phyloP scores from a whole-genome alignment of 2,888 invertebrate species.

The Alloplasta piceator region DNA sequence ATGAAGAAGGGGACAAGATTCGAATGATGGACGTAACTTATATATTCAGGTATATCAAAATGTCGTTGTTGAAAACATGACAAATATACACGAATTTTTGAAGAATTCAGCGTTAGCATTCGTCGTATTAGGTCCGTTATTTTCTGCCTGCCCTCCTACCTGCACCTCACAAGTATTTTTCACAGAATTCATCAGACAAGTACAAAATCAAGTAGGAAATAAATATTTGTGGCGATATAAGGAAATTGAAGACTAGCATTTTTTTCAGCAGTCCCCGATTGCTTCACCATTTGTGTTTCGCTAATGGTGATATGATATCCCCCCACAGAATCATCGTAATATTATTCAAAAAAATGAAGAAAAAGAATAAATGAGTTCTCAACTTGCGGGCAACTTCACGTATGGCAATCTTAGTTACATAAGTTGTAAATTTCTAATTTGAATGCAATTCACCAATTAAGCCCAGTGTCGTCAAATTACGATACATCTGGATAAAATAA shows the following conservation, averaged over 20 bases:
- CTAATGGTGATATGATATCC: conserved; percentile 63
- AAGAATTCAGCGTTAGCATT: conserved; percentile 65
- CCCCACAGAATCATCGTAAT: conserved; percentile 56
- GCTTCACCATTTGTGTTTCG: conserved; percentile 68
- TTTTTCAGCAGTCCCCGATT: conserved; percentile 74
- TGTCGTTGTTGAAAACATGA: conserved; percentile 76
- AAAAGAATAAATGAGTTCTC: conserved; percentile 59
- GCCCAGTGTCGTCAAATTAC: conserved; percentile 63
- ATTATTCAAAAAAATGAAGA: not conserved
- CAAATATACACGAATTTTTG: conserved; percentile 78
- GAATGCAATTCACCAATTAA: conserved; percentile 66
- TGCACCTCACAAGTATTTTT: conserved; percentile 62
- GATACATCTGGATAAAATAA: conserved; percentile 58
- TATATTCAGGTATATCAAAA: conserved; percentile 73
- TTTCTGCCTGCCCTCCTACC: conserved; percentile 24
- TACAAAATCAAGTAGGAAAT: conserved; percentile 81
- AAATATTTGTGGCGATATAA: conserved; percentile 78
- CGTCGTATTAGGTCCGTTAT: conserved; percentile 35
- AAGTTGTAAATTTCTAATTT: conserved; percentile 58
- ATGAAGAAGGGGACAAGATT: not conserved
- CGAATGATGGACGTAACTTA: conserved; percentile 48
- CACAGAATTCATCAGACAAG: conserved; percentile 78
- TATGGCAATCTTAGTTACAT: conserved; percentile 74
- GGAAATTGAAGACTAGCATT: conserved; percentile 77
- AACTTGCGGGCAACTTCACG: conserved; percentile 19